Base-by-base conservation (phyloP, 2,113 vertebrate genomes). In the Boleophthalmus pectinirostris region DNA sequence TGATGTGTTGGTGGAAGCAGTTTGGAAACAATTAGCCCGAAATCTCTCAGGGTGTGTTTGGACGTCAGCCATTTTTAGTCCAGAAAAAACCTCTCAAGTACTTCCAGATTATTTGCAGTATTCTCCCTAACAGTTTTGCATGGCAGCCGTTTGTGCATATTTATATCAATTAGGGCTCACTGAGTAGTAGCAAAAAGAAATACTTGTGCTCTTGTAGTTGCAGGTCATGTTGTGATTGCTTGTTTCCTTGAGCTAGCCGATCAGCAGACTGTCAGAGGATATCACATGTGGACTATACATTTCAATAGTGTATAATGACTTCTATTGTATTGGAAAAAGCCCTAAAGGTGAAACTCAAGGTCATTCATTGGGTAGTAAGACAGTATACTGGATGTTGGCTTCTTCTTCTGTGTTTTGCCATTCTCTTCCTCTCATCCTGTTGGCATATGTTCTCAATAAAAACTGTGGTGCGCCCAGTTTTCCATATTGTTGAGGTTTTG, bases 1-100 rank as follows among this genome's bases (percentile, higher is more conserved):
- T 57, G 51, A 29, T 0, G 12, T 54, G n/a, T 43, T 64, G 51
- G 49, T 58, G 82, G 35, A 68, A 61, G 71, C 64, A 63, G 63
- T 73, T 80, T 72, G 94, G 95, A 95, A 96, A 93, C 92, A 90
- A 95, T 97, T 95, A 95, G 91, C 90, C 85, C 86, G 69, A 90
- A 92, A 85, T 70, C 82, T 88, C 87, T 90, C 70, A 64, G 88
- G 90, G 92, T 83, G 7, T 89, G 87, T 93, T 93, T 93, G 92
- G 93, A 92, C 88, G 74, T 65, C 85, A 79, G 89, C 85, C 92
- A 78, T 90, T 89, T 78, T 84, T 84, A 82, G 79, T 82, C 79
- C 81, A 80, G 81, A 80, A 74, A 88, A 84, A 75, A 86, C 85
- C 18, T 53, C 49, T 92, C 84, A 94, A 95, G 93, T 91, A 88